Evolutionary conservation across 2,113 vertebrate genomes (phyloP).

Genomic region (Sebastes fasciatus): DNA sequence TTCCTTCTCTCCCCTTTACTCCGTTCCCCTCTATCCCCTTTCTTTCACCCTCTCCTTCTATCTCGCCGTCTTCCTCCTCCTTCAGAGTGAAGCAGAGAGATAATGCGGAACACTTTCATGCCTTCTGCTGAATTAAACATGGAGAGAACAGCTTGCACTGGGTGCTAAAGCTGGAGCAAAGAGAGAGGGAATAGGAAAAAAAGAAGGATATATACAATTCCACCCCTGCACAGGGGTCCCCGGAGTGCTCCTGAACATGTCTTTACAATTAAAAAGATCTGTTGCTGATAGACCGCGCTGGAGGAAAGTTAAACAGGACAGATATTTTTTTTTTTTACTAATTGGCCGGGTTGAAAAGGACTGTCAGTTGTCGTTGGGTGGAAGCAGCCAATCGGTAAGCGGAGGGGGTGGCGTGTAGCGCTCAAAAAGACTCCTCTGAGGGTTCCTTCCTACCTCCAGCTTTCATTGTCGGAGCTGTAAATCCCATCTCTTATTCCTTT

Average conservation of each 20-base stretch:
- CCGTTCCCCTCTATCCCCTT: not conserved
- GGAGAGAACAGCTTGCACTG: slow-evolving; percentile 64
- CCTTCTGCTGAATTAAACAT: slow-evolving; percentile 81
- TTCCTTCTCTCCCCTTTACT: slow-evolving; percentile 16
- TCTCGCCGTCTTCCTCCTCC: slow-evolving; percentile 41
- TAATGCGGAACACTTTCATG: slow-evolving; percentile 74
- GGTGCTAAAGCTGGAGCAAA: slow-evolving; percentile 51
- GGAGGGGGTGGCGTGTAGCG: not conserved
- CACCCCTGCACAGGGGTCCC: slow-evolving; percentile 42
- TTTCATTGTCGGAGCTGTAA: slow-evolving; percentile 46
- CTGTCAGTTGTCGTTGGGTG: slow-evolving; percentile 44
- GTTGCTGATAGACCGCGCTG: slow-evolving; percentile 26
- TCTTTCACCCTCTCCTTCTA: not conserved
- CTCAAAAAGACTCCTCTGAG: slow-evolving; percentile 45
- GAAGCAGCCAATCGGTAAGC: slow-evolving; percentile 42
- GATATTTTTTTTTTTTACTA: slow-evolving; percentile 51
- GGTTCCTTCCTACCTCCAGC: slow-evolving; percentile 47
- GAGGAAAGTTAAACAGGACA: slow-evolving; percentile 40
- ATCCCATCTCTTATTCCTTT: slow-evolving; percentile 51
- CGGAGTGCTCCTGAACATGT: slow-evolving; percentile 57
- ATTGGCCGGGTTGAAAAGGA: slow-evolving; percentile 64
- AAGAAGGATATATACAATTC: slow-evolving; percentile 41
- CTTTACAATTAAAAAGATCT: slow-evolving; percentile 70
- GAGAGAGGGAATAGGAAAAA: slow-evolving; percentile 45
- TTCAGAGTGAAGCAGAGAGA: slow-evolving; percentile 49